Percentiles rank a stretch among this genome's conserved stretches.
phyloP scores from a whole-genome alignment of 2,888 invertebrate species.

The Morpho achilles region DNA sequence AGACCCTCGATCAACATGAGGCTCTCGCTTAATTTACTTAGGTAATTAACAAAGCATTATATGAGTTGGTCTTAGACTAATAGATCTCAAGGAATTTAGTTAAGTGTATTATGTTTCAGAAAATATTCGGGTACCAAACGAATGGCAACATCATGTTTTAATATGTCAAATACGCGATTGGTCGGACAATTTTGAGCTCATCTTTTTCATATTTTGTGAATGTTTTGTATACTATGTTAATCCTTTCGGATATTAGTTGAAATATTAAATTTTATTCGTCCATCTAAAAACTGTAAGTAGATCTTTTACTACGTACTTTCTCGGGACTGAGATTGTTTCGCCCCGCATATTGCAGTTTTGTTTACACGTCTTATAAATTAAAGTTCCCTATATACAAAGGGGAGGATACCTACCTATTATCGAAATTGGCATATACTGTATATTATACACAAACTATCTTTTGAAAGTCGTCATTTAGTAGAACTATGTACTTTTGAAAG shows the following conservation, averaged over 20 bases:
- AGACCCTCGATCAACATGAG: no score
- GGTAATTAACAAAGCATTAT: neutral
- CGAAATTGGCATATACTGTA: slow-evolving; percentile 16
- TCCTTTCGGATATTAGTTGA: slow-evolving; percentile 49
- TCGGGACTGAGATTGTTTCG: slow-evolving; percentile 20
- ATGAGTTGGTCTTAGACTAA: neutral
- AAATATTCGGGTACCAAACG: no score
- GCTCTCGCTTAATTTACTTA: neutral
- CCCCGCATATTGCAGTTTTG: slow-evolving; percentile 59
- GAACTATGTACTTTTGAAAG: no score
- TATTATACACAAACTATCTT: neutral
- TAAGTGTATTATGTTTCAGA: no score
- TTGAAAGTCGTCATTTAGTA: no score
- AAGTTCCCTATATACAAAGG: slow-evolving; percentile 67
- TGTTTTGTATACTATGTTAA: slow-evolving; percentile 65
- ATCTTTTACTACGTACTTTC: slow-evolving; percentile 11
- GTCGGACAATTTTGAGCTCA: slow-evolving; percentile 50
- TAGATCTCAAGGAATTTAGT: neutral
- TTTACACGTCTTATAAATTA: slow-evolving; percentile 70
- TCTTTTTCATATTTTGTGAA: slow-evolving; percentile 52
- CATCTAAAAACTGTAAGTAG: slow-evolving; percentile 54
- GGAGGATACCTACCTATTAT: slow-evolving; percentile 52
- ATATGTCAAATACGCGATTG: slow-evolving; percentile 48
- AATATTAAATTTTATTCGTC: slow-evolving; percentile 43
- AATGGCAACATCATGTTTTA: neutral